These are phyloP conservation scores for Garra rufa DNA, from an alignment of 2,113 vertebrate species.

Conservation along the genomic window DNA sequence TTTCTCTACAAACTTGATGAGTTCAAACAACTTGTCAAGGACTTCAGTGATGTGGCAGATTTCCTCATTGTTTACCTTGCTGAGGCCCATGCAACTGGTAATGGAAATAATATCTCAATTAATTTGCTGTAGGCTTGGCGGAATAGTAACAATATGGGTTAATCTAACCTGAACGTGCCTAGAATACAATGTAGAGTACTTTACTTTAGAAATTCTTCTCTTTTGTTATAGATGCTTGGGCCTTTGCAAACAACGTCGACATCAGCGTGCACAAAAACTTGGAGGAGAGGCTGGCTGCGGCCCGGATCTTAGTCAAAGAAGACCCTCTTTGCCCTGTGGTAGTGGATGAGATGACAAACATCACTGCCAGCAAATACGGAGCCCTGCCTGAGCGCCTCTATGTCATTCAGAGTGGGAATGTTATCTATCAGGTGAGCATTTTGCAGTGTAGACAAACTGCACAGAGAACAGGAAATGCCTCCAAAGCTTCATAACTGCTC, in stretches of 20 bases:
- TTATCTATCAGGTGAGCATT: slow-evolving; percentile 86
- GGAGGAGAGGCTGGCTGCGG: slow-evolving; percentile 83
- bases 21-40: slow-evolving; percentile 88
- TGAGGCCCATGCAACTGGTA: slow-evolving; percentile 91
- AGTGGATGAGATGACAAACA: slow-evolving; percentile 86
- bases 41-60: slow-evolving; percentile 84
- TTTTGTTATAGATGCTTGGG: slow-evolving; percentile 84
- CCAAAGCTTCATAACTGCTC: not conserved
- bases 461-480: slow-evolving; percentile 13
- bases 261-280: slow-evolving; percentile 85
- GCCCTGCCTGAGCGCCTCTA: slow-evolving; percentile 90
- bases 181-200: not conserved
- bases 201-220: not conserved
- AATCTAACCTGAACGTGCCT: not conserved
- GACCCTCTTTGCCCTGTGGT: slow-evolving; percentile 87
- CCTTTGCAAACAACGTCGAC: slow-evolving; percentile 87
- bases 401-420: slow-evolving; percentile 81
- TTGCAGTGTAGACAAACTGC: not conserved
- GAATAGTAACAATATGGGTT: not conserved
- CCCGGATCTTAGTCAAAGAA: slow-evolving; percentile 77
- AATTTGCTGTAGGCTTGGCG: not conserved
- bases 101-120: not conserved
- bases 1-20: slow-evolving; percentile 89
- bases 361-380: slow-evolving; percentile 79
- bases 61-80: slow-evolving; percentile 91